These are phyloP conservation scores for Brachirus orientalis DNA, from an alignment of 2,113 vertebrate species.

Conservation along the genomic window DNA sequence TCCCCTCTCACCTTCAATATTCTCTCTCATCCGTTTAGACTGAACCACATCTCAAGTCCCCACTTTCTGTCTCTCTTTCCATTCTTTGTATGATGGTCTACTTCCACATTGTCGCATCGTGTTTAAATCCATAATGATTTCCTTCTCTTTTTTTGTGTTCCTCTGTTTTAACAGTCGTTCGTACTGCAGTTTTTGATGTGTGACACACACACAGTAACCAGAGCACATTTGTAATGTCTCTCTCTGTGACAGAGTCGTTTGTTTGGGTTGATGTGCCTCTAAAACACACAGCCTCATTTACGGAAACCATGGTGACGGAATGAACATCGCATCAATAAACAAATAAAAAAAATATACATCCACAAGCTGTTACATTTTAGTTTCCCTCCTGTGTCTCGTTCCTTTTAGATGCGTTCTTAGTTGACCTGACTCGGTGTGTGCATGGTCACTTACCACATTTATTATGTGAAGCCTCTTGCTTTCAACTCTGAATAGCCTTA, in stretches of 20 bases:
- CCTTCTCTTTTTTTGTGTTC: conserved; percentile 9
- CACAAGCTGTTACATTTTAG: neutral
- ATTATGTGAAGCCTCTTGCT: conserved; percentile 30
- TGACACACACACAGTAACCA: conserved; percentile 8
- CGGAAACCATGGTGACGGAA: neutral
- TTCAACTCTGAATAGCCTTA: conserved; percentile 52
- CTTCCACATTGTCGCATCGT: conserved; percentile 38
- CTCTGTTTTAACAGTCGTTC: neutral
- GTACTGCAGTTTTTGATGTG: conserved; percentile 5
- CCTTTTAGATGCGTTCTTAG: conserved; percentile 13
- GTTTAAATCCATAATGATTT: conserved; percentile 33
- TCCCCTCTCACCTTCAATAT: conserved; percentile 56
- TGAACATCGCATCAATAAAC: conserved; percentile 2
- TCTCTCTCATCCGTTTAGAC: conserved; percentile 27
- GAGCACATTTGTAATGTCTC: neutral
- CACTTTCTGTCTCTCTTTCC: conserved; percentile 25
- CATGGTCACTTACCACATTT: conserved; percentile 28
- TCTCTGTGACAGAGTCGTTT: conserved; percentile 4
- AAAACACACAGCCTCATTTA: conserved; percentile 15
- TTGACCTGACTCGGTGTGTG: conserved; percentile 31
- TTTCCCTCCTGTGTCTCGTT: neutral
- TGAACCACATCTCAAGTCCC: conserved; percentile 28
- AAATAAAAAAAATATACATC: neutral
- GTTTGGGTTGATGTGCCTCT: conserved; percentile 2
- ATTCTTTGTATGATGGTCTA: conserved; percentile 36